Evolutionary conservation across 2,888 invertebrate species (phyloP), one percentile per base, ranked within the genome.

Genomic region (Leptopilina syphax): DNA sequence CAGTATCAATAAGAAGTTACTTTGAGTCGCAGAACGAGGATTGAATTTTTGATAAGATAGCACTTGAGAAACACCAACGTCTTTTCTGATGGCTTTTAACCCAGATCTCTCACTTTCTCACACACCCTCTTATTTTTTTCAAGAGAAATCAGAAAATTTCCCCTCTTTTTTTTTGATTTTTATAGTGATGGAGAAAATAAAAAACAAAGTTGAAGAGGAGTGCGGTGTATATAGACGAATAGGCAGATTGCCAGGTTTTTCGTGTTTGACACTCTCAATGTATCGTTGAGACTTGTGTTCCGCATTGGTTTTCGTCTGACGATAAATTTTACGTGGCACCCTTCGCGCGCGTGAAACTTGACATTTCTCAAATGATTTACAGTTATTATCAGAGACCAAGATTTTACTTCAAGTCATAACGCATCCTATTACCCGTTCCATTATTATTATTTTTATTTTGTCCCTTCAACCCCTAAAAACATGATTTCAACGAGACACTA

Each of bases 341-440:
- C 68, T 24, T 68, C 68, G 68, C 47, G 68, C 47, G 34, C 34
- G 68, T 8, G 18, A 47, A 18, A 44, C 68, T 68, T 10, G 44
- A 68, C 47, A 68, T 50, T 44, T 68, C 47, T 68, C 47, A 68
- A 34, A 50, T 68, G 68, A 68, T 68, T 44, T 68, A 68, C n/a
- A 68, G 44, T 47, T 68, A 68, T 47, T 68, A 68, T 68, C 24
- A 47, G 24, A 34, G 34, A 3, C 2, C 5, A 47, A 47, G 68
- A 68, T 68, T 47, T 68, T 47, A 24, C 68, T 68, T 18, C 47
- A 6, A 24, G 68, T 47, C 24, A 24, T 8, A 68, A 68, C 68
- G 47, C 10, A 47, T 47, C 47, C 47, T 68, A 68, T 47, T 68
- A 5, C 18, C 12, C 18, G 10, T 68, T 9, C 1, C 10, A 18